Evolutionary conservation across 2,113 vertebrate species (phyloP).

Genomic region (Bubo bubo): DNA sequence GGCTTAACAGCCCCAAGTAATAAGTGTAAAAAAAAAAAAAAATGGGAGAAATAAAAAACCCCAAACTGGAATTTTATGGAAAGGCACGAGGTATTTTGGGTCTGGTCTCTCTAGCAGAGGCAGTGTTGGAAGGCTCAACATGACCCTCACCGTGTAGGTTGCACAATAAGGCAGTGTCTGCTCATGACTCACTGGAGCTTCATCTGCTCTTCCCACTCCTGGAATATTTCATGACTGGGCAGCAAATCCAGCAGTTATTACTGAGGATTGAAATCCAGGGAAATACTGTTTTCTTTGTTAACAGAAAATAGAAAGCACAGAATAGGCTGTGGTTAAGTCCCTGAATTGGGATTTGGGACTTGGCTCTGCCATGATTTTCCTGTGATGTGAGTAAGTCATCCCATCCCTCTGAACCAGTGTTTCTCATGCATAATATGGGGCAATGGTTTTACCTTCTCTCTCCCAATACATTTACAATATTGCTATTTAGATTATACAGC

Average conservation of each 20-base stretch:
- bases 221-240: neutral
- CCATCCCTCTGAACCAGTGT: neutral
- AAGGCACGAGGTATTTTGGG: neutral
- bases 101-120: neutral
- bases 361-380: neutral
- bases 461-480: neutral
- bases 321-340: neutral
- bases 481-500: neutral
- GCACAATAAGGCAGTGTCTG: constrained; percentile 26
- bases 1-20: neutral
- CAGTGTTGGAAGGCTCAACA: neutral
- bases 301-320: neutral
- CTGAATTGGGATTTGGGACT: constrained; percentile 1
- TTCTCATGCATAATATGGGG: neutral
- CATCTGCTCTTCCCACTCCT: constrained; percentile 24
- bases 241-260: neutral
- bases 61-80: neutral
- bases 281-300: constrained; percentile 47
- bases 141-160: neutral
- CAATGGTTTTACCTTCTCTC: neutral
- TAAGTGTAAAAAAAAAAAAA: neutral
- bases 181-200: constrained; percentile 12
- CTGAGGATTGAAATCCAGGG: neutral
- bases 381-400: neutral
- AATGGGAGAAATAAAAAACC: no score